Conservation (phyloP, 1,140 invertebrate genomes). For the Sinella curviseta region DNA sequence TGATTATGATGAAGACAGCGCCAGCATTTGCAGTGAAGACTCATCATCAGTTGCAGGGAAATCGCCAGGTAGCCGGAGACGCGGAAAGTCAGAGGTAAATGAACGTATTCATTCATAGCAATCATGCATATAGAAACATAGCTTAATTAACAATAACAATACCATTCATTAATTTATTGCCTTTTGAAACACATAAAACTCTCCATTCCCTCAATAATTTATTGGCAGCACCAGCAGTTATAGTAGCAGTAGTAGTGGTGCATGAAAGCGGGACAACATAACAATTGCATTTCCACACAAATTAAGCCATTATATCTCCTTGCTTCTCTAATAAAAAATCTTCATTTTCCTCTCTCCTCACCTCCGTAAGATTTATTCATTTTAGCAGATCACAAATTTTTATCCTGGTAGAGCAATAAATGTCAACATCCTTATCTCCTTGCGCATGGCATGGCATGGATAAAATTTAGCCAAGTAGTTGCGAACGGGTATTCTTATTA, state of each 20-base stretch:
- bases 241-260: neutral
- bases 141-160: slow-evolving; percentile 15
- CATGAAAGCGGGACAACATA: neutral
- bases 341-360: neutral
- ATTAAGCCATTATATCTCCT: slow-evolving; percentile 7
- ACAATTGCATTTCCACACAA: neutral
- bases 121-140: neutral
- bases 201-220: neutral
- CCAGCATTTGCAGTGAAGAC: neutral
- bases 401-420: neutral
- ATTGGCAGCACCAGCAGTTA: neutral
- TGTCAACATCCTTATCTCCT: neutral
- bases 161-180: slow-evolving; percentile 16
- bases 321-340: neutral
- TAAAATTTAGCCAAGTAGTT: too few species aligned
- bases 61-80: neutral
- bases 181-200: neutral
- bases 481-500: too few species aligned
- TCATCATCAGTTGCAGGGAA: neutral
- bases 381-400: slow-evolving; percentile 21
- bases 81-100: neutral
- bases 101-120: neutral
- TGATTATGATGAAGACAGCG: neutral
- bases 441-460: neutral
- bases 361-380: slow-evolving; percentile 2